Conservation (phyloP, 2,113 vertebrate genomes). For the Neoarius graeffei region DNA sequence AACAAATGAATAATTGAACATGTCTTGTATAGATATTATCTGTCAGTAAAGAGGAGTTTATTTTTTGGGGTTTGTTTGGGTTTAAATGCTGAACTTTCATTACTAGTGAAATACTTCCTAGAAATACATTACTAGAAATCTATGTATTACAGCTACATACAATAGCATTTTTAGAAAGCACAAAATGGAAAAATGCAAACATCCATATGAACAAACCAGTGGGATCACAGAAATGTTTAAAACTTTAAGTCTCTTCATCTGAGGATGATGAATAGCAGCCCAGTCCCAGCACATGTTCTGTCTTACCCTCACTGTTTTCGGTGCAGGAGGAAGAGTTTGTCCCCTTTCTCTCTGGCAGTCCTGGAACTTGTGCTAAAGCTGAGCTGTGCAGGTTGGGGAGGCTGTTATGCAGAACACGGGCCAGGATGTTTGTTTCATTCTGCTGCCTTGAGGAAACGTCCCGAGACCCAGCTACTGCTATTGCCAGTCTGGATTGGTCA, state of each 20-base stretch:
- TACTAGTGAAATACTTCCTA: neutral
- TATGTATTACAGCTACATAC: neutral
- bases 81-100: neutral
- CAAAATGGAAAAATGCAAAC: neutral
- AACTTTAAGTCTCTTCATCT: slow-evolving; percentile 65
- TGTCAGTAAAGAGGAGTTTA: too few species aligned
- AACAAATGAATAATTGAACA: too few species aligned
- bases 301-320: slow-evolving; percentile 19
- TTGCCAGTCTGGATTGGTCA: slow-evolving; percentile 63
- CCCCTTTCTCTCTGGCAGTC: neutral
- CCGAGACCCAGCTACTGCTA: slow-evolving; percentile 66
- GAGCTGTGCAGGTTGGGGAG: slow-evolving; percentile 70
- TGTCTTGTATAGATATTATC: too few species aligned
- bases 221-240: neutral
- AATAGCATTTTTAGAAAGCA: neutral
- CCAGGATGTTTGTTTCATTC: slow-evolving; percentile 57
- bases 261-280: slow-evolving; percentile 76
- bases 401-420: slow-evolving; percentile 62
- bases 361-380: slow-evolving; percentile 13
- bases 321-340: neutral
- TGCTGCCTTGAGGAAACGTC: slow-evolving; percentile 38
- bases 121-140: neutral
- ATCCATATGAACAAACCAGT: neutral
- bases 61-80: too few species aligned
- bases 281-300: slow-evolving; percentile 66